These are phyloP conservation scores for Hiodon tergisus DNA, from an alignment of 2,113 vertebrate species.

Conservation along the genomic window DNA sequence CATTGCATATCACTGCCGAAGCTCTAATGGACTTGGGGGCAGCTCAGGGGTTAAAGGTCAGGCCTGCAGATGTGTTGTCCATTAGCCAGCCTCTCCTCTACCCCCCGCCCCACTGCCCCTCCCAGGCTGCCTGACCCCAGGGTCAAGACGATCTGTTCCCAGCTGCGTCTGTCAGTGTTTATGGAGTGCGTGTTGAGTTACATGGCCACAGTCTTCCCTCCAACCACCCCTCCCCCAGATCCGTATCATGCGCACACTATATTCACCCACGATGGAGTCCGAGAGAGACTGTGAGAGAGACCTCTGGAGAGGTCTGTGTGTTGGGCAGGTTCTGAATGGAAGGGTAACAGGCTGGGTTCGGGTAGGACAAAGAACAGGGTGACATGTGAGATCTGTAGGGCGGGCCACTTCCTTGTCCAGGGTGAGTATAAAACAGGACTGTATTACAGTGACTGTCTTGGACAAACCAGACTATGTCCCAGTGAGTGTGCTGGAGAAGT, in stretches of 20 bases:
- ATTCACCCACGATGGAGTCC: neutral
- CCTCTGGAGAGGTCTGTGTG: neutral
- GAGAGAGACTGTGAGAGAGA: no score
- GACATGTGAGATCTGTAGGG: no score
- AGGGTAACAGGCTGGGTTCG: neutral
- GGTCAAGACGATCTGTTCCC: slow-evolving; percentile 26
- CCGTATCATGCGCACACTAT: neutral
- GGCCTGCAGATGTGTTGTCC: slow-evolving; percentile 25
- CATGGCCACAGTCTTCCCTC: neutral
- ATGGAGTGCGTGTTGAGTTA: slow-evolving; percentile 23
- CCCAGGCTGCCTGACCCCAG: slow-evolving; percentile 16
- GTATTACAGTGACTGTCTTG: no score
- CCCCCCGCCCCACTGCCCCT: neutral
- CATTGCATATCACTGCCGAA: neutral
- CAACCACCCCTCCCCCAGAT: neutral
- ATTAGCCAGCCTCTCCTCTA: slow-evolving; percentile 6
- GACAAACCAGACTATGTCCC: no score
- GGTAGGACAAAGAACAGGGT: no score
- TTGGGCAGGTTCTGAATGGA: neutral
- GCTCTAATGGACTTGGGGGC: slow-evolving; percentile 14
- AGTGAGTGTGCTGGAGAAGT: no score
- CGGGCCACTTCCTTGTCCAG: no score
- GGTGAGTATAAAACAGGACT: no score
- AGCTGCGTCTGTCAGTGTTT: slow-evolving; percentile 27
- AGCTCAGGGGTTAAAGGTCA: slow-evolving; percentile 12